phyloP scores from a whole-genome alignment of 2,797 vertebrate genomes.

The Pseudotriccus pelzelni region DNA sequence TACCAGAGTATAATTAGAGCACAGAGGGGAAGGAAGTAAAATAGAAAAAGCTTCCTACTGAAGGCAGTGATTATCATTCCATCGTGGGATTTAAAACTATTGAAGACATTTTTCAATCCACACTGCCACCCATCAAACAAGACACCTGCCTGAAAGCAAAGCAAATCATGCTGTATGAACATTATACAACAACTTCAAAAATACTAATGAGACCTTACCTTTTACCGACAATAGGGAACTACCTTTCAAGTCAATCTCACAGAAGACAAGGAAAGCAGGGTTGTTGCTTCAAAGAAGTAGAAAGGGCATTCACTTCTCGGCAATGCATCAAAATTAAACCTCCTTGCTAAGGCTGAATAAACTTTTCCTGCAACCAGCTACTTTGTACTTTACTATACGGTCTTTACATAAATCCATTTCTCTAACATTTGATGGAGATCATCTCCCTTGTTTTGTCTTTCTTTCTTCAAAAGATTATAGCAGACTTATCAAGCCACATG shows the following conservation, averaged over 20 bases:
- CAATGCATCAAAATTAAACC: neutral
- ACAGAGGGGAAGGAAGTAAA: conserved; percentile 4
- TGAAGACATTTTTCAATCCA: neutral
- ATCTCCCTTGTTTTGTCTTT: neutral
- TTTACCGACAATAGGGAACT: neutral
- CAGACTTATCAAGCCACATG: neutral
- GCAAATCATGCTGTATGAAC: neutral
- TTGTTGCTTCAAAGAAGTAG: neutral
- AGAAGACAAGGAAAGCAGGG: neutral
- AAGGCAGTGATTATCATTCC: neutral
- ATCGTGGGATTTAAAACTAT: neutral
- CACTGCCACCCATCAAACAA: neutral
- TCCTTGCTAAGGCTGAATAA: neutral
- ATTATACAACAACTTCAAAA: neutral
- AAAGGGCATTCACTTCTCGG: neutral
- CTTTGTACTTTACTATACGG: neutral
- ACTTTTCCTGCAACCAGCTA: neutral
- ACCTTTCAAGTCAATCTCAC: neutral
- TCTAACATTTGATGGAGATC: neutral
- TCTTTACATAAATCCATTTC: neutral
- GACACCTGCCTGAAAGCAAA: neutral
- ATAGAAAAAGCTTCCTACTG: neutral
- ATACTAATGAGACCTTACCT: neutral
- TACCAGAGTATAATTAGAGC: neutral
- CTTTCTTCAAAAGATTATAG: neutral